phyloP scores from a whole-genome alignment of 2,113 vertebrate genomes.

The Gasterosteus nipponicus region DNA sequence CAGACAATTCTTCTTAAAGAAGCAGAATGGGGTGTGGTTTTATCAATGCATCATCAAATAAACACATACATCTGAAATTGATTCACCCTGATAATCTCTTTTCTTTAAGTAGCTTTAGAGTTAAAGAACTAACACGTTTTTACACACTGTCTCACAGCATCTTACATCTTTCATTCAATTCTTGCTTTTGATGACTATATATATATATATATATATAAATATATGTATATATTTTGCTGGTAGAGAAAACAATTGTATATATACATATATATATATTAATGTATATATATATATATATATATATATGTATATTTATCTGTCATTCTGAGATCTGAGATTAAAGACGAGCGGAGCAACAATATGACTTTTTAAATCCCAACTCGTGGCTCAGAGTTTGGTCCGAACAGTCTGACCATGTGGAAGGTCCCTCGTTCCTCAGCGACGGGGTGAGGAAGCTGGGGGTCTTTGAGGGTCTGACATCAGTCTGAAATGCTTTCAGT shows the following conservation, averaged over 20 bases:
- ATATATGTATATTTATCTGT: too few relatives aligned
- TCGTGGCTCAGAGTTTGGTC: neutral
- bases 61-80: constrained; percentile 2
- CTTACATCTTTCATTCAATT: neutral
- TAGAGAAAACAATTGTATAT: too few relatives aligned
- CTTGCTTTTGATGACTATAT: too few relatives aligned
- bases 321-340: neutral
- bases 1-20: constrained; percentile 7
- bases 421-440: too few relatives aligned
- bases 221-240: too few relatives aligned
- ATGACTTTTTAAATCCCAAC: neutral
- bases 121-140: neutral
- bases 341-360: neutral
- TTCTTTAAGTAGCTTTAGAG: constrained; percentile 27
- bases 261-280: too few relatives aligned
- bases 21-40: neutral
- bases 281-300: too few relatives aligned
- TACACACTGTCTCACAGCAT: constrained; percentile 28
- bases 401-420: too few relatives aligned
- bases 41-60: neutral
- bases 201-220: too few relatives aligned
- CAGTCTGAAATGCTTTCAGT: too few relatives aligned
- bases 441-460: too few relatives aligned
- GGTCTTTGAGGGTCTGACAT: too few relatives aligned
- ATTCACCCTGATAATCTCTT: neutral